phyloP scores from a whole-genome alignment of 1,140 invertebrate genomes.

The Neodiprion pinetum region DNA sequence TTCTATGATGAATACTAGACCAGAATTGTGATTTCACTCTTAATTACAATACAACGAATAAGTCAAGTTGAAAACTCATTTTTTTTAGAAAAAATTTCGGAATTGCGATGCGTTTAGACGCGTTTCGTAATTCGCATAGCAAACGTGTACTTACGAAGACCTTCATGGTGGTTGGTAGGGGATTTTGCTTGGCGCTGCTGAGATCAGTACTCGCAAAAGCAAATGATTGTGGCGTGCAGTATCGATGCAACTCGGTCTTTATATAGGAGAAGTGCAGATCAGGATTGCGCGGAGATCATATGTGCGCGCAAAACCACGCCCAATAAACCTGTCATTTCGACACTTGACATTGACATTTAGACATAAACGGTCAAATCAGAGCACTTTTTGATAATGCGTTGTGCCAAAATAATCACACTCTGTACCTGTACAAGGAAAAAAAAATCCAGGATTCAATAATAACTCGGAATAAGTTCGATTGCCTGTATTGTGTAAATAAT shows the following conservation, averaged over 20 bases:
- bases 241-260: neutral
- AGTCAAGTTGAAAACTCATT: too few relatives aligned
- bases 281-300: neutral
- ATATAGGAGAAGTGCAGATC: neutral
- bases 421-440: neutral
- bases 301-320: neutral
- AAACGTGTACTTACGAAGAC: slow-evolving; percentile 34
- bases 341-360: neutral
- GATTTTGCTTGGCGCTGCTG: slow-evolving; percentile 40
- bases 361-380: neutral
- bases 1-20: too few relatives aligned
- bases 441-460: too few relatives aligned
- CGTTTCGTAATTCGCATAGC: too few relatives aligned
- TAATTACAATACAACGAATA: too few relatives aligned
- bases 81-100: too few relatives aligned
- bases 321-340: slow-evolving; percentile 1
- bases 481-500: too few relatives aligned
- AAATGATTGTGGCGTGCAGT: slow-evolving; percentile 6
- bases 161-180: slow-evolving; percentile 35
- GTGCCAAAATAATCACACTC: neutral
- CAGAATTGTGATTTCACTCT: too few relatives aligned
- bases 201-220: slow-evolving; percentile 9
- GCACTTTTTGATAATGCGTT: neutral
- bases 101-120: too few relatives aligned
- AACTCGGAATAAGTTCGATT: too few relatives aligned